Base-by-base conservation (phyloP, 2,113 vertebrate genomes). In the Nanorana parkeri region DNA sequence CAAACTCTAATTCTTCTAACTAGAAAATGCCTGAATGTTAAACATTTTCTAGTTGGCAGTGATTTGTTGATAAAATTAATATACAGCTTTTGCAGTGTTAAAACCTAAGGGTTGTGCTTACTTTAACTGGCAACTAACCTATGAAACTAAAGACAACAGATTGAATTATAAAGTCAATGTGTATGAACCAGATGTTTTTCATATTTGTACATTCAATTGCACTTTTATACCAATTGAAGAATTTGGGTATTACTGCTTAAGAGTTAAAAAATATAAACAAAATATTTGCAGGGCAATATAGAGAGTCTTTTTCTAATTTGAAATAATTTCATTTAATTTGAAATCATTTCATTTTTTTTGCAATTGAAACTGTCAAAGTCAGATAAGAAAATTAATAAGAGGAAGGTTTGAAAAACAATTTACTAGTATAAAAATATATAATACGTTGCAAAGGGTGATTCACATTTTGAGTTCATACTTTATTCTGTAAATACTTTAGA, bases 41-140 rank as follows among this genome's bases (percentile, higher is more conserved):
- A 83, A n/a, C 71, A 76, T 83, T 83, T 83, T 83, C 80, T 68
- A 76, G 54, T 58, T 80, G 55, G 55, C 60, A 47, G 67, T 67
- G 51, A 61, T 80, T 74, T 76, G 23, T 68, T 60, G n/a, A 68
- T 76, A 32, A n/a, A 76, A 60, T 17, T 79, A 36, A 69, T 61
- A 47, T 76, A 76, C 64, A 76, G 71, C 72, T 58, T 32, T 76
- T 67, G 79, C 58, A 72, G 63, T 64, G 58, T 81, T 51, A 51
- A 60, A 52, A 80, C 29, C 21, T 55, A 58, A 58, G n/a, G 52
- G 61, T 41, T 75, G 17, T 51, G 63, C 71, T 76, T 60, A 83
- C 71, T 83, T 83, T 76, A 83, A 83, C 71, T 83, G 29, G 29
- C 72, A 76, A 76, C 36, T 24, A 19, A 47, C 29, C 7, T 56